A percentile compares a stretch with the other conserved stretches of the same genome.
Evolutionary conservation across 2,888 invertebrate species (phyloP).

Genomic region (Ephialtes manifestator): DNA sequence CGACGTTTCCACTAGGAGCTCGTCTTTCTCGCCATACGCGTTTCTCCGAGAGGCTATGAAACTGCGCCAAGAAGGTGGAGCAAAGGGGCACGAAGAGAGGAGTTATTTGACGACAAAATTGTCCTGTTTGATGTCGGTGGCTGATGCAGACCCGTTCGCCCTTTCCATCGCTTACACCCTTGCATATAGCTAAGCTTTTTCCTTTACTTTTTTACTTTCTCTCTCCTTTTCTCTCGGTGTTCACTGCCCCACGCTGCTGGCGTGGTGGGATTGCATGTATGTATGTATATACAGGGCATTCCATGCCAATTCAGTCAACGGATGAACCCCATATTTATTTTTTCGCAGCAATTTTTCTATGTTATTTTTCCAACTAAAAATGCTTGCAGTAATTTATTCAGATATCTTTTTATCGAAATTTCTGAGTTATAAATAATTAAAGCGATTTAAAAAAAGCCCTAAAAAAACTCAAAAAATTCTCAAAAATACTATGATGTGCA

Average conservation of each 20-base stretch:
- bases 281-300: constrained; percentile 23
- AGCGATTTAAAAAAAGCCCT: too few species aligned
- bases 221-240: constrained; percentile 2
- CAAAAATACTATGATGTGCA: too few species aligned
- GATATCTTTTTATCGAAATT: too few species aligned
- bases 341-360: too few species aligned
- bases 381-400: too few species aligned
- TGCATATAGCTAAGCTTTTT: constrained; percentile 30
- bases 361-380: too few species aligned
- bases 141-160: constrained; percentile 72
- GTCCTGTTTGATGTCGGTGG: constrained; percentile 80
- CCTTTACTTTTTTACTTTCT: constrained; percentile 31
- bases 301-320: too few species aligned
- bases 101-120: constrained; percentile 81
- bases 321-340: too few species aligned
- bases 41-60: constrained; percentile 33
- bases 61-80: constrained; percentile 9
- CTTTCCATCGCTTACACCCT: constrained; percentile 55
- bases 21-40: constrained; percentile 21
- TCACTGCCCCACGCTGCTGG: constrained; percentile 6
- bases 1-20: constrained; percentile 12
- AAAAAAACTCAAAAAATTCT: too few species aligned
- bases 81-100: constrained; percentile 19
- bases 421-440: too few species aligned
- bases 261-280: neutral